A percentile compares a stretch with the other conserved stretches of the same genome.
phyloP scores from a whole-genome alignment of 2,888 invertebrate genomes.

The Allophyes oxyacanthae region DNA sequence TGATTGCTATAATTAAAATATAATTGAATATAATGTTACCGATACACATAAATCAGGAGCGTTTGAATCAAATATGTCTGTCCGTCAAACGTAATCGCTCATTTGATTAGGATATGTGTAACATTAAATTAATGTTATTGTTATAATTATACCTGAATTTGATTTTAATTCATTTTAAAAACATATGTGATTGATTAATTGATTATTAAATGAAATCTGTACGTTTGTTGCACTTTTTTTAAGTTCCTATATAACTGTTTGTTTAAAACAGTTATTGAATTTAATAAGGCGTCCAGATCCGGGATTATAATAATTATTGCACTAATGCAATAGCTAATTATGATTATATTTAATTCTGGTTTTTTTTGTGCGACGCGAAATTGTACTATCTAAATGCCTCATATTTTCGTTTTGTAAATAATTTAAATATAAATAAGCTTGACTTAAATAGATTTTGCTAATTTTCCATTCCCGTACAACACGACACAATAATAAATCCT shows the following conservation, averaged over 20 bases:
- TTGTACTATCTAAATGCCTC: too few species aligned
- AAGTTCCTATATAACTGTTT: slow-evolving; percentile 17
- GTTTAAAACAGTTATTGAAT: slow-evolving; percentile 1
- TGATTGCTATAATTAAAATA: slow-evolving; percentile 15
- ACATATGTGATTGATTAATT: slow-evolving; percentile 27
- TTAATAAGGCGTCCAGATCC: not conserved
- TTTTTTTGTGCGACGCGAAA: too few species aligned
- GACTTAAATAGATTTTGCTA: too few species aligned
- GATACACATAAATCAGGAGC: slow-evolving; percentile 29
- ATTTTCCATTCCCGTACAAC: too few species aligned
- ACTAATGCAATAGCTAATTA: not conserved
- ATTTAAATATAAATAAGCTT: too few species aligned
- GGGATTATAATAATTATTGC: not conserved
- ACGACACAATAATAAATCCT: too few species aligned
- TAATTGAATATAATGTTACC: slow-evolving; percentile 17
- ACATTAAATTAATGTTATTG: slow-evolving; percentile 41
- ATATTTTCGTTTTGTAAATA: too few species aligned
- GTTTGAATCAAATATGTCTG: slow-evolving; percentile 19
- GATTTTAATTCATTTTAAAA: slow-evolving; percentile 21
- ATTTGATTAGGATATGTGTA: slow-evolving; percentile 38
- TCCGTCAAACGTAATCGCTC: slow-evolving; percentile 12
- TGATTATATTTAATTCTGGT: too few species aligned
- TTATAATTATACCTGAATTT: slow-evolving; percentile 36
- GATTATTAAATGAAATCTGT: slow-evolving; percentile 37
- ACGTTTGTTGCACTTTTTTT: slow-evolving; percentile 17